These are phyloP conservation scores for Nixonia krombeini DNA, from an alignment of 1,140 invertebrate species.

Conservation along the genomic window DNA sequence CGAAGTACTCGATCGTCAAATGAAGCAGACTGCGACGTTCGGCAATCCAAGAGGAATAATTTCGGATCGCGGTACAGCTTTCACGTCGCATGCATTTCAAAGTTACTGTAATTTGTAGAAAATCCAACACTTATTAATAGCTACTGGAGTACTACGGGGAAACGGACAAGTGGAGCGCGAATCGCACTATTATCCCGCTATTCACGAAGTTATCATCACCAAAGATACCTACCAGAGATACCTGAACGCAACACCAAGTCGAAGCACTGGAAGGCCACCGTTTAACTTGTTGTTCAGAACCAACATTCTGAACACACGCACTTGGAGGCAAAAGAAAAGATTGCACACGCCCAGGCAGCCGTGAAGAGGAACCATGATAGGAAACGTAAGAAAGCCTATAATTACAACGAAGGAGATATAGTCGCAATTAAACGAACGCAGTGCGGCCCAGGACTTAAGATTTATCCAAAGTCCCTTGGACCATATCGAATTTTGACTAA, in stretches of 20 bases:
- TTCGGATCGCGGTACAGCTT: constrained; percentile 49
- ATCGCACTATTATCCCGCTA: constrained; percentile 53
- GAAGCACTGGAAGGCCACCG: constrained; percentile 50
- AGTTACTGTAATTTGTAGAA: constrained; percentile 44
- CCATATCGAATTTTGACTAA: constrained; percentile 23
- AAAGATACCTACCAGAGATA: constrained; percentile 45
- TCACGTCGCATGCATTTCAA: constrained; percentile 39
- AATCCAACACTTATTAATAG: constrained; percentile 51
- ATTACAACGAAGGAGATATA: constrained; percentile 37
- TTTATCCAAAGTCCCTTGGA: constrained; percentile 25
- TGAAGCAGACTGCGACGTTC: constrained; percentile 43
- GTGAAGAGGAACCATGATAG: constrained; percentile 51
- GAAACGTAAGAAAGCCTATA: constrained; percentile 22
- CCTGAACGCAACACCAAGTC: constrained; percentile 52
- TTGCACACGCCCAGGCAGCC: constrained; percentile 31
- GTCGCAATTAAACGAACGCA: constrained; percentile 47
- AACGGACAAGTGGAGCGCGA: constrained; percentile 58
- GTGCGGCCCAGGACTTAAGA: constrained; percentile 27
- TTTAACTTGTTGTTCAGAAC: constrained; percentile 49
- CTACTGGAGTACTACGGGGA: constrained; percentile 45
- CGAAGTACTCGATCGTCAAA: constrained; percentile 31
- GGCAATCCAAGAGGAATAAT: constrained; percentile 57
- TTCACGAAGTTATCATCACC: constrained; percentile 53
- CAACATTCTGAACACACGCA: constrained; percentile 4
- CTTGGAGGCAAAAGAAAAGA: constrained; percentile 31